These are phyloP conservation scores for Tauraco erythrolophus DNA, from an alignment of 2,113 vertebrate genomes.

Conservation along the genomic window DNA sequence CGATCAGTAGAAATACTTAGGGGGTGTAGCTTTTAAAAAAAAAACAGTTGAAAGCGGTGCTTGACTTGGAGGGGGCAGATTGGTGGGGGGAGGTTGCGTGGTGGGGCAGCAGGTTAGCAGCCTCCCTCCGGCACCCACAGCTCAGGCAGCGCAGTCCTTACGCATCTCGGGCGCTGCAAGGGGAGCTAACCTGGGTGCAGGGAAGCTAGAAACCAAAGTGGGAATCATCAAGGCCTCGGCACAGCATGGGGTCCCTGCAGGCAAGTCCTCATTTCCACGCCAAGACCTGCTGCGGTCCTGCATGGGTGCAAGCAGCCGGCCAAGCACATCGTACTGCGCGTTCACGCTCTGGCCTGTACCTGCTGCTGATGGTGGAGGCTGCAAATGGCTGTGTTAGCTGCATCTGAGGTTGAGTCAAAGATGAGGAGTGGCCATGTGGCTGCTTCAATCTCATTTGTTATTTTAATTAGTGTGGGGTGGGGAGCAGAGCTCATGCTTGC, in stretches of 20 bases:
- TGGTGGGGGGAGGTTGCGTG: not conserved
- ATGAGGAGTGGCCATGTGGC: not conserved
- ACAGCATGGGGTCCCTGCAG: not conserved
- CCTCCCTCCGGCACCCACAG: not conserved
- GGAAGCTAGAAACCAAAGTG: not conserved
- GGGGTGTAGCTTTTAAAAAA: not conserved
- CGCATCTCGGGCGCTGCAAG: accelerated
- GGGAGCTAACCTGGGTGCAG: not conserved
- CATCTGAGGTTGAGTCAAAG: not conserved
- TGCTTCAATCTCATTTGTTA: not conserved
- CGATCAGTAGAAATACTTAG: not conserved
- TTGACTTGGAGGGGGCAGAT: not conserved
- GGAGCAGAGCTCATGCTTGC: not conserved
- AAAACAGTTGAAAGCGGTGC: not conserved
- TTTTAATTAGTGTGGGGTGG: not conserved
- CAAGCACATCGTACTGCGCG: accelerated
- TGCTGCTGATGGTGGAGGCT: not conserved
- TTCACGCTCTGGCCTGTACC: not conserved
- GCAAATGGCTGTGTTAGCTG: not conserved
- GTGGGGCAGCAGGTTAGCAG: not conserved
- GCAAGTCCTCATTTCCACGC: not conserved
- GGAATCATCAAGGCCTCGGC: not conserved
- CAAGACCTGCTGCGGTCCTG: not conserved
- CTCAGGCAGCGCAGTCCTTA: not conserved
- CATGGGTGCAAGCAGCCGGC: accelerated